phyloP scores from a whole-genome alignment of 2,797 vertebrate genomes.

The Cossypha heuglini region DNA sequence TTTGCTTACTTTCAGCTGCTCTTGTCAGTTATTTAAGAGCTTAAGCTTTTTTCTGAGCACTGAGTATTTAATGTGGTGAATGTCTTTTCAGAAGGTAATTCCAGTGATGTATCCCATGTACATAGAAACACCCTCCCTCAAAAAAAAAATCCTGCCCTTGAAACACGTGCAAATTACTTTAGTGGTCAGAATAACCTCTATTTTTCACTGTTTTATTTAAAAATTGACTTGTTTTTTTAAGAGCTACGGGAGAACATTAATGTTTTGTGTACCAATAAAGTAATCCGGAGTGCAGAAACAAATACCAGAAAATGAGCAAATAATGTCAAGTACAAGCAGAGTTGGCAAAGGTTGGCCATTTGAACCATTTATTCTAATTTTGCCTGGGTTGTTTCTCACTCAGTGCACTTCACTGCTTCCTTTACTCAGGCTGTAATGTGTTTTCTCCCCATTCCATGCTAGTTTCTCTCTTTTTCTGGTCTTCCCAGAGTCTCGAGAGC shows the following conservation, averaged over 20 bases:
- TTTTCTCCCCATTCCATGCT: neutral
- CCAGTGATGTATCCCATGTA: conserved; percentile 6
- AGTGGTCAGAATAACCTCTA: neutral
- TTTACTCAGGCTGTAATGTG: neutral
- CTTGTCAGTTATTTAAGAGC: conserved; percentile 65
- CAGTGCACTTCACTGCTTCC: neutral
- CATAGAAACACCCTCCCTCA: neutral
- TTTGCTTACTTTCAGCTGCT: conserved; percentile 64
- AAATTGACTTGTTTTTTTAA: neutral
- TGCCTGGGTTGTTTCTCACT: neutral
- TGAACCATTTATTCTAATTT: neutral
- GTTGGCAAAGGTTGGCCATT: neutral
- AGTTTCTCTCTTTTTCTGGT: neutral
- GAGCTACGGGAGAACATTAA: neutral
- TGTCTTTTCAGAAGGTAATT: conserved; percentile 37
- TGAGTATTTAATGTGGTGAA: conserved; percentile 47
- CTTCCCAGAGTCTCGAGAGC: neutral
- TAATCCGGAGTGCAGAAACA: neutral
- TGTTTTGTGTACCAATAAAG: neutral
- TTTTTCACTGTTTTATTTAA: neutral
- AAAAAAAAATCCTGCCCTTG: neutral
- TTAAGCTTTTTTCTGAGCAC: conserved; percentile 61
- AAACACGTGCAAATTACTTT: neutral
- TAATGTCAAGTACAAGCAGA: neutral
- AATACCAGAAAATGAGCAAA: neutral